These are phyloP conservation scores for Planococcus citri DNA, from an alignment of 1,140 invertebrate species.

Conservation along the genomic window DNA sequence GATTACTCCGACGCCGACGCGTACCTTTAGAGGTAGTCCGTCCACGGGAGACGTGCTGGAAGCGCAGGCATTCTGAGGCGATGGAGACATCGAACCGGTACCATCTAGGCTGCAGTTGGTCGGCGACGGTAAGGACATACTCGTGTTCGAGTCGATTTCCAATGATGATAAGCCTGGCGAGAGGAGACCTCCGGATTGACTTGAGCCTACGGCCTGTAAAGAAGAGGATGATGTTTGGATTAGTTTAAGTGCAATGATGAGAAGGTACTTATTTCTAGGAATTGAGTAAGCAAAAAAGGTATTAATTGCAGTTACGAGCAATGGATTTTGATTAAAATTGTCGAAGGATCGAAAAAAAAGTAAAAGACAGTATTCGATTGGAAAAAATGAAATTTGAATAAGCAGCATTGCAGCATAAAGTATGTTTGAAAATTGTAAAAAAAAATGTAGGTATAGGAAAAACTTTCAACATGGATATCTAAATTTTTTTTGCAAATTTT, in stretches of 20 bases:
- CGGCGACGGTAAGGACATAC: constrained; percentile 62
- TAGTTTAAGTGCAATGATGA: not conserved
- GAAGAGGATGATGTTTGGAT: not conserved
- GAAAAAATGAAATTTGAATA: too few species aligned
- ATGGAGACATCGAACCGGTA: constrained; percentile 36
- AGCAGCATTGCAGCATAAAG: too few species aligned
- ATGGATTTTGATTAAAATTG: too few species aligned
- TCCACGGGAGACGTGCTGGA: constrained; percentile 38
- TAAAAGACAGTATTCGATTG: too few species aligned
- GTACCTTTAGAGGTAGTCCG: not conserved
- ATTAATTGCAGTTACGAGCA: too few species aligned
- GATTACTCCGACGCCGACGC: constrained; percentile 58
- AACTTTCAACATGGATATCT: too few species aligned
- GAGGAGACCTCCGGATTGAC: constrained; percentile 37
- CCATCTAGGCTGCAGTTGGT: constrained; percentile 55
- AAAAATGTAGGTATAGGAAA: too few species aligned
- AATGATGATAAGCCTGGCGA: constrained; percentile 57
- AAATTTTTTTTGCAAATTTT: too few species aligned
- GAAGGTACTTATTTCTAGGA: not conserved
- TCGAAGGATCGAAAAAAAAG: too few species aligned
- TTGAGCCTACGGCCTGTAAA: constrained; percentile 30
- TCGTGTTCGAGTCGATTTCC: constrained; percentile 61
- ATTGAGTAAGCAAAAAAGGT: not conserved
- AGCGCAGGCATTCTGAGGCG: constrained; percentile 31
- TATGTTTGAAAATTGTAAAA: too few species aligned